Percentiles rank a stretch among this genome's conserved stretches.
phyloP scores from a whole-genome alignment of 2,113 vertebrate genomes.

The Eptatretus burgeri region DNA sequence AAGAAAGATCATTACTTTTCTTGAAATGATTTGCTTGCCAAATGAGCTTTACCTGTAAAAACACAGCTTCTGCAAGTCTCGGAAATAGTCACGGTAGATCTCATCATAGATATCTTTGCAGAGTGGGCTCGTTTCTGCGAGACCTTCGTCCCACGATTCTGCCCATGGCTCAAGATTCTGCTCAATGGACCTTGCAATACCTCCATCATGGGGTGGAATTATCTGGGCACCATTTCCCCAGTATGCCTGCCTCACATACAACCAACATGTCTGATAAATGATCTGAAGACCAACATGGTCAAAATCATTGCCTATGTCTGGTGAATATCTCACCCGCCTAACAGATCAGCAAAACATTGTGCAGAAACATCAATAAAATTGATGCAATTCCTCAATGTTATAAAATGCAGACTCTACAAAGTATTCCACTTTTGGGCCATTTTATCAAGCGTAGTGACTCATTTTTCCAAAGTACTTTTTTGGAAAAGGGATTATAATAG shows the following conservation, averaged over 20 bases:
- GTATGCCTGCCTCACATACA: conserved; percentile 34
- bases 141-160: conserved; percentile 40
- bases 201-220: conserved; percentile 52
- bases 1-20: background rate
- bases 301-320: too few relatives aligned
- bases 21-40: background rate
- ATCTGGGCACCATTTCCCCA: conserved; percentile 93
- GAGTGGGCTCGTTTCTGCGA: conserved; percentile 23
- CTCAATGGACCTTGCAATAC: conserved; percentile 47
- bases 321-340: too few relatives aligned
- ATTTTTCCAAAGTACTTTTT: too few relatives aligned
- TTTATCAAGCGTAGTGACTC: too few relatives aligned
- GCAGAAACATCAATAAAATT: too few relatives aligned
- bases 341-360: too few relatives aligned
- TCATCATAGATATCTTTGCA: conserved; percentile 36
- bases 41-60: conserved; percentile 36
- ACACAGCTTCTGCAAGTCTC: conserved; percentile 52
- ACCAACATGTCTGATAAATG: too few relatives aligned
- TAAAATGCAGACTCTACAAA: too few relatives aligned
- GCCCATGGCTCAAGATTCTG: conserved; percentile 63
- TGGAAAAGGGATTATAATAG: too few relatives aligned
- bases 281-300: too few relatives aligned
- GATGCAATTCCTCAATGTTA: too few relatives aligned
- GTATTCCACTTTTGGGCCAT: too few relatives aligned
- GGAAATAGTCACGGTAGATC: conserved; percentile 37